These are phyloP conservation scores for Scalopus aquaticus DNA, from an alignment of 2,113 vertebrate species.

Conservation along the genomic window DNA sequence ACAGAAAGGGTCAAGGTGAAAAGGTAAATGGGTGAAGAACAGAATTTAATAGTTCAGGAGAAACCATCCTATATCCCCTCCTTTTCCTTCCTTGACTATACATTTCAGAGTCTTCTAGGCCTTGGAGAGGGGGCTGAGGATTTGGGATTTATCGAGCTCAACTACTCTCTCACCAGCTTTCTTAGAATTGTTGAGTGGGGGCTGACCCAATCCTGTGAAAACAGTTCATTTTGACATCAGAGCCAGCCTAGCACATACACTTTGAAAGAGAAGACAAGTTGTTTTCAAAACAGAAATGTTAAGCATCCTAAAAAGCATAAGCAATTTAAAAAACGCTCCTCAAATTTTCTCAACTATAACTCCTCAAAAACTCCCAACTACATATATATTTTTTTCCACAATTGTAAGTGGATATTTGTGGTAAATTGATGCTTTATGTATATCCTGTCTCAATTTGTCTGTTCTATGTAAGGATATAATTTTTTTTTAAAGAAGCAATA, in stretches of 20 bases:
- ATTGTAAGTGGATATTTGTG: slow-evolving; percentile 81
- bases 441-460: slow-evolving; percentile 81
- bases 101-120: background rate
- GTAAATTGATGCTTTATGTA: slow-evolving; percentile 84
- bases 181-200: background rate
- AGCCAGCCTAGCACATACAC: slow-evolving; percentile 39
- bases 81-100: background rate
- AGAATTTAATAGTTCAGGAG: background rate
- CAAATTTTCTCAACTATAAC: slow-evolving; percentile 77
- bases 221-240: slow-evolving; percentile 32
- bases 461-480: slow-evolving; percentile 80
- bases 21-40: background rate
- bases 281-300: slow-evolving; percentile 77
- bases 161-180: background rate
- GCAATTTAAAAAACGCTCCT: slow-evolving; percentile 68
- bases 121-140: background rate
- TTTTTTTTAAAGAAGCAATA: slow-evolving; percentile 74
- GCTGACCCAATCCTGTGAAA: slow-evolving; percentile 17
- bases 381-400: slow-evolving; percentile 43
- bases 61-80: background rate
- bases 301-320: slow-evolving; percentile 74
- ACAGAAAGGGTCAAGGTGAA: background rate
- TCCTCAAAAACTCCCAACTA: no score
- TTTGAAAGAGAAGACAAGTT: slow-evolving; percentile 72
- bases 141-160: background rate